These are phyloP conservation scores for Onthophagus sagittarius DNA, from an alignment of 2,888 invertebrate genomes.

Conservation along the genomic window DNA sequence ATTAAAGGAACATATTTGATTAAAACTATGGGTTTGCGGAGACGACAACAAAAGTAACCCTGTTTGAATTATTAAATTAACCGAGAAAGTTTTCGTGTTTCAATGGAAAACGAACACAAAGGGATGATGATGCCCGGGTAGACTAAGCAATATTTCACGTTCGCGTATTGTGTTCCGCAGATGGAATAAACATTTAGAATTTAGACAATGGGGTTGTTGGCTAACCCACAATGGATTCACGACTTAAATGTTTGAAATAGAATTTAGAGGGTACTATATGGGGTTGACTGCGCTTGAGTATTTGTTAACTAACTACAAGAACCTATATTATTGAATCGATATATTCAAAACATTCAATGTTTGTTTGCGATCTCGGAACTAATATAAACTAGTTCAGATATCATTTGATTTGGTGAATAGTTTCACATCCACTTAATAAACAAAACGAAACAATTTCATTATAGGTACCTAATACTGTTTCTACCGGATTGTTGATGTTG, in stretches of 20 bases:
- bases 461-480: too few species aligned
- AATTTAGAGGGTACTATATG: constrained; percentile 27
- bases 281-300: constrained; percentile 10
- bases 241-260: constrained; percentile 38
- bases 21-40: neutral
- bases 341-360: neutral
- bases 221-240: constrained; percentile 30
- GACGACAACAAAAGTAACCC: constrained; percentile 12
- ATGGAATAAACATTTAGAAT: constrained; percentile 41
- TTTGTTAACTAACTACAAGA: constrained; percentile 20
- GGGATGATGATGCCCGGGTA: constrained; percentile 32
- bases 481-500: too few species aligned
- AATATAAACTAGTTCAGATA: too few species aligned
- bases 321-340: constrained; percentile 2
- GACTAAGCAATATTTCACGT: constrained; percentile 40
- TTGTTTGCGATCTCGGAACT: too few species aligned
- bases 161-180: constrained; percentile 35
- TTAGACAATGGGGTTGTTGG: constrained; percentile 36
- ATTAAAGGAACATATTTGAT: neutral
- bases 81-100: constrained; percentile 15
- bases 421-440: too few species aligned
- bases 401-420: too few species aligned
- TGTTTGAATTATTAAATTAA: constrained; percentile 15
- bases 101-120: constrained; percentile 28
- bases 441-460: too few species aligned